Base-by-base conservation (phyloP, 2,113 vertebrate genomes). In the Mus pahari region DNA sequence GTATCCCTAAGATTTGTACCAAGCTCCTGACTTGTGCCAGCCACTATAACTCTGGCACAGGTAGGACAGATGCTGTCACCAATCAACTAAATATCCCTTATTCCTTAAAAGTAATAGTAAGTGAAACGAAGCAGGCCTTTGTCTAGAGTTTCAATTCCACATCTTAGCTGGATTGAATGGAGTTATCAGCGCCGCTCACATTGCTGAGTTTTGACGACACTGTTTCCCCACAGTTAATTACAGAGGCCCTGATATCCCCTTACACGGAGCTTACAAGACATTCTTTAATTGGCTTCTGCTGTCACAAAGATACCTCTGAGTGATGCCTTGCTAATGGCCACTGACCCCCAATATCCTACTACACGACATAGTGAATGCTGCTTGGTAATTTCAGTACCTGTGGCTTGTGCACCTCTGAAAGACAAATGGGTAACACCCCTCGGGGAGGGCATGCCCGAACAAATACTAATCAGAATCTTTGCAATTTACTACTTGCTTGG, bases 221-320 rank as follows among this genome's bases (percentile, higher is more conserved):
- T 42, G 93, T 95, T 50, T 22, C 83, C 50, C 66, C 64, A 39
- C 83, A 95, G 86, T 97, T 93, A 97, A 97, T 96, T 97, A 89
- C 62, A 84, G 83, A 79, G 90, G 83, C 94, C 86, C 93, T 96
- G 91, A 90, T 94, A 75, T 81, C 92, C 89, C 89, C 45, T 81
- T 84, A 93, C 53, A 75, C 58, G 9, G 36, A 82, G 73, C 92
- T 97, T 92, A 92, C 82, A 89, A 95, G 95, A 94, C 86, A 86
- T 71, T 45, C 82, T 94, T 92, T 94, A 97, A 97, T 97, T 96
- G 95, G 78, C 94, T 95, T 95, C 89, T 60, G 77, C 94, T 93
- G 89, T 86, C 87, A 81, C 90, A 53, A 45, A 94, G 89, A 94
- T 82, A 97, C 50, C 84, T 97, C n/a, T 96, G 94, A 96, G 73